Percentiles rank a stretch among this genome's conserved stretches.
phyloP scores from a whole-genome alignment of 2,888 invertebrate species.

The Bembecia ichneumoniformis region DNA sequence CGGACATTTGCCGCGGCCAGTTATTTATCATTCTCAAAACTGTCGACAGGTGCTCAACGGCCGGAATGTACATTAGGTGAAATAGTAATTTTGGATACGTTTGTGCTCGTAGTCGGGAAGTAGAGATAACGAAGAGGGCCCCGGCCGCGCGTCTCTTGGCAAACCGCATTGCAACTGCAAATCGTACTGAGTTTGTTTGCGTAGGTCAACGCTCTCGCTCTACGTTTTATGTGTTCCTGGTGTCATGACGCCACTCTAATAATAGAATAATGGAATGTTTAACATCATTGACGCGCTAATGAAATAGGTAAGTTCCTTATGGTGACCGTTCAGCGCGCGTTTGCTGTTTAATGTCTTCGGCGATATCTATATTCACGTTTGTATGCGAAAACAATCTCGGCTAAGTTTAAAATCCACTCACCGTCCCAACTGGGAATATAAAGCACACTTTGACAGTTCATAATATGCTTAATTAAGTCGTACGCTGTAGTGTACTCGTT shows the following conservation, averaged over 20 bases:
- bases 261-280: slow-evolving; percentile 65
- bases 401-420: not conserved
- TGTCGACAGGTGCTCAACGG: slow-evolving; percentile 37
- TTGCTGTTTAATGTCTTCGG: not conserved
- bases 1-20: slow-evolving; percentile 35
- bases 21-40: slow-evolving; percentile 50
- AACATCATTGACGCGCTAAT: slow-evolving; percentile 48
- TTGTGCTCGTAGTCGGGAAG: slow-evolving; percentile 26
- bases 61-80: slow-evolving; percentile 34
- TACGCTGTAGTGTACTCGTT: slow-evolving; percentile 52
- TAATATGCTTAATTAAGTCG: slow-evolving; percentile 63
- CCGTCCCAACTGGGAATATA: not conserved
- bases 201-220: slow-evolving; percentile 62
- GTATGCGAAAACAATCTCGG: not conserved
- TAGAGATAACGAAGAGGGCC: slow-evolving; percentile 48
- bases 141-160: slow-evolving; percentile 59
- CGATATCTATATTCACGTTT: not conserved
- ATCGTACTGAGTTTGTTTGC: slow-evolving; percentile 66
- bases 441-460: slow-evolving; percentile 26
- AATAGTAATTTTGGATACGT: slow-evolving; percentile 20
- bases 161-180: slow-evolving; percentile 64
- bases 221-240: slow-evolving; percentile 68
- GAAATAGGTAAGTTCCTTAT: slow-evolving; percentile 47
- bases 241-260: slow-evolving; percentile 67
- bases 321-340: not conserved